Conservation (phyloP, 2,888 invertebrate species). For the Teleiodes luculella region DNA sequence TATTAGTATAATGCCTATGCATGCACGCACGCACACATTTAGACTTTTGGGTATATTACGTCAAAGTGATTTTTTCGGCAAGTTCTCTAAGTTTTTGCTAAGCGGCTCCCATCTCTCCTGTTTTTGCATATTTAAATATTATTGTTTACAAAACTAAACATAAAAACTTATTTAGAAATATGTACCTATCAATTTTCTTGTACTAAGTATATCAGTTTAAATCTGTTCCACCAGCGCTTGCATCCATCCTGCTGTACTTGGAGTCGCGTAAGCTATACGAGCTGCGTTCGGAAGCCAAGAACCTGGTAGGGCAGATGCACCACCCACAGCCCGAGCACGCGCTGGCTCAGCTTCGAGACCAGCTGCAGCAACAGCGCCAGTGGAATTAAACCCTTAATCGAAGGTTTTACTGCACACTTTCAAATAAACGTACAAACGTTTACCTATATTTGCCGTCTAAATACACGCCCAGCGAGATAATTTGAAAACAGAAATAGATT, state of each 20-base stretch:
- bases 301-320: conserved; percentile 94
- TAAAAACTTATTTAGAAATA: not conserved
- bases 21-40: too few relatives aligned
- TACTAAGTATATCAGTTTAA: too few relatives aligned
- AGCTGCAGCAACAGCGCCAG: conserved; percentile 63
- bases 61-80: not conserved
- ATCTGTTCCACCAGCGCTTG: conserved; percentile 81
- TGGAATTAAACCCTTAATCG: conserved; percentile 11
- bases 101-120: too few relatives aligned
- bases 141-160: not conserved
- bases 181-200: not conserved
- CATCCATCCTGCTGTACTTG: conserved; percentile 83
- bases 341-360: conserved; percentile 62
- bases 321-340: conserved; percentile 81
- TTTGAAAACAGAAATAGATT: too few relatives aligned
- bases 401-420: too few relatives aligned
- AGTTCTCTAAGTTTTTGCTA: too few relatives aligned
- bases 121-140: too few relatives aligned
- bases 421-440: too few relatives aligned
- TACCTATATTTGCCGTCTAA: too few relatives aligned
- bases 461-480: too few relatives aligned
- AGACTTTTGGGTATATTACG: too few relatives aligned
- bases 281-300: conserved; percentile 86
- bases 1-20: too few relatives aligned
- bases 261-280: conserved; percentile 86